Conservation (phyloP, 2,888 invertebrate genomes). For the Cosmopolites sordidus region DNA sequence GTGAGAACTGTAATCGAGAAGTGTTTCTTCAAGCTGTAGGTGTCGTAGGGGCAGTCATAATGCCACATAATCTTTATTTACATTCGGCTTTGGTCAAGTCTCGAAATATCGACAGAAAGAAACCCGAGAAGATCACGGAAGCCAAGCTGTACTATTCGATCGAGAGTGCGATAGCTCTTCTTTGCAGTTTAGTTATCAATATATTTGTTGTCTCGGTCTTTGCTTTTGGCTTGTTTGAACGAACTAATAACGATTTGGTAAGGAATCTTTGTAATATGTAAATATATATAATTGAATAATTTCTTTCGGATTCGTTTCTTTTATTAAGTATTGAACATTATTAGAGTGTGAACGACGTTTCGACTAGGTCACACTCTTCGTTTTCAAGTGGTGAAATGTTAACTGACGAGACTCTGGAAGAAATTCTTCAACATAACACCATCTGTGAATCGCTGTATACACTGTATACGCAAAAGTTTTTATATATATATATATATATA, state of each 20-base stretch:
- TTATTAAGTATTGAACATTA: too few species aligned
- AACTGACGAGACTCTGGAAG: too few species aligned
- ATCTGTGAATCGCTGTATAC: too few species aligned
- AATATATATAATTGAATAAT: not conserved
- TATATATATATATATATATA: too few species aligned
- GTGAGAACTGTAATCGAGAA: constrained; percentile 61
- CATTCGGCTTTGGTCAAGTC: constrained; percentile 88
- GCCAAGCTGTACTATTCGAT: constrained; percentile 81
- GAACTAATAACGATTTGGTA: constrained; percentile 65
- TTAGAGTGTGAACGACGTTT: too few species aligned
- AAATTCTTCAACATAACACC: too few species aligned
- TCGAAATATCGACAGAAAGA: constrained; percentile 69
- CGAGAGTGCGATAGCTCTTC: constrained; percentile 71
- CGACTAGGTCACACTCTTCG: too few species aligned
- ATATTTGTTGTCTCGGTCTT: constrained; percentile 84
- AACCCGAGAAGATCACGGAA: constrained; percentile 66
- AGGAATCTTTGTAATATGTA: constrained; percentile 32
- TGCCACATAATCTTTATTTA: constrained; percentile 88
- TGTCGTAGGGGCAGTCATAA: constrained; percentile 78
- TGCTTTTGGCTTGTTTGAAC: constrained; percentile 71
- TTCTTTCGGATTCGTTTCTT: too few species aligned
- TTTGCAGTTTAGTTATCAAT: constrained; percentile 80
- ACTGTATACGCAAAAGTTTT: too few species aligned
- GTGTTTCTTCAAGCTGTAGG: constrained; percentile 72
- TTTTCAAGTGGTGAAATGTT: too few species aligned